Percentiles rank a stretch among this genome's conserved stretches.
phyloP scores from a whole-genome alignment of 2,797 vertebrate genomes.

The Gephyroberyx darwinii region DNA sequence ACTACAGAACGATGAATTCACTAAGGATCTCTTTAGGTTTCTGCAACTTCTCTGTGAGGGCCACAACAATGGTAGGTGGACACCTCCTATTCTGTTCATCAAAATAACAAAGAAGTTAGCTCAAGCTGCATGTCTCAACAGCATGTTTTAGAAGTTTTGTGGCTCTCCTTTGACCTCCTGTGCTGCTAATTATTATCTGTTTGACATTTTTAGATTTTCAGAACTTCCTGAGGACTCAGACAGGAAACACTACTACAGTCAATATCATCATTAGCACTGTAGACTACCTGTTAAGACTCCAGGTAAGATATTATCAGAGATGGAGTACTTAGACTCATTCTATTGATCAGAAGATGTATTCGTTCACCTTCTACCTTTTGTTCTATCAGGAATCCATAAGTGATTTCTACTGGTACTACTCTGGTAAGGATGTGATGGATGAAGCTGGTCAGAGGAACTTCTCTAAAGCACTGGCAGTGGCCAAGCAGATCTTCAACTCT shows the following conservation, averaged over 20 bases:
- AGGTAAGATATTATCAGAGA: conserved; percentile 79
- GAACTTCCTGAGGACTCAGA: conserved; percentile 97
- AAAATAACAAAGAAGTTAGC: neutral
- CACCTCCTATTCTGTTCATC: neutral
- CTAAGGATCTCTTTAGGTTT: conserved; percentile 97
- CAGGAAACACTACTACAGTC: conserved; percentile 97
- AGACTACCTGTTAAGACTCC: conserved; percentile 95
- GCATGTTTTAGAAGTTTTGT: neutral
- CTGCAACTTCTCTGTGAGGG: conserved; percentile 98
- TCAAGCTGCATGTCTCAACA: neutral
- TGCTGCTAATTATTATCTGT: neutral
- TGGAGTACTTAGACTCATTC: neutral
- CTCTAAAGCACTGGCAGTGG: conserved; percentile 95
- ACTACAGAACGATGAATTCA: conserved; percentile 98
- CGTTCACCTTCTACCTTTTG: neutral
- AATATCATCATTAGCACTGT: conserved; percentile 99
- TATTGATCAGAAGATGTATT: neutral
- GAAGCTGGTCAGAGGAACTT: conserved; percentile 97
- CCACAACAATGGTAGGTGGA: conserved; percentile 93
- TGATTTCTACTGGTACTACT: conserved; percentile 99
- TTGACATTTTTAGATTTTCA: conserved; percentile 89
- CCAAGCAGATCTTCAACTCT: conserved; percentile 99
- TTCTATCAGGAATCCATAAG: conserved; percentile 94
- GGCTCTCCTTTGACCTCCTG: neutral
- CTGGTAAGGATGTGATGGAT: conserved; percentile 96